These are phyloP conservation scores for Eupithecia exiguata DNA, from an alignment of 2,888 invertebrate genomes.

Conservation along the genomic window DNA sequence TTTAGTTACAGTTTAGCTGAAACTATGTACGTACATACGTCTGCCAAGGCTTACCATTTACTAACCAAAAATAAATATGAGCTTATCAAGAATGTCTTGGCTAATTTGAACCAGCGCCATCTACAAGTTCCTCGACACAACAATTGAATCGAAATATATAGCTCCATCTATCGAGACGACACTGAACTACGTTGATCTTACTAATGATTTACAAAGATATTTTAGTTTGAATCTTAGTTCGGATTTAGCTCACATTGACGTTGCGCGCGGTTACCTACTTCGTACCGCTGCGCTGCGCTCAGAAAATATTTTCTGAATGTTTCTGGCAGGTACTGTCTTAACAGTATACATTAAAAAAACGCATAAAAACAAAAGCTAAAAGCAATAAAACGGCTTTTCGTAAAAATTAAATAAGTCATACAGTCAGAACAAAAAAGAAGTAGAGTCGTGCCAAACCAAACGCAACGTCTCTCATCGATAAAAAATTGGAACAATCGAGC, in stretches of 20 bases:
- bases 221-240: slow-evolving; percentile 34
- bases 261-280: background rate
- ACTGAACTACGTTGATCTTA: slow-evolving; percentile 25
- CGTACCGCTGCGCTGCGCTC: background rate
- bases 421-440: background rate
- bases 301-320: background rate
- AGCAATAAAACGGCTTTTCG: too few relatives aligned
- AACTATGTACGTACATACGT: slow-evolving; percentile 50
- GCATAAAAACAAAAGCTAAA: background rate
- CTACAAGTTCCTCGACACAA: slow-evolving; percentile 46
- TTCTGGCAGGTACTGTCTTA: background rate
- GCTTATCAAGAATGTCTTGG: slow-evolving; percentile 51
- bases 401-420: background rate
- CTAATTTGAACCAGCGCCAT: slow-evolving; percentile 54
- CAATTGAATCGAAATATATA: slow-evolving; percentile 29
- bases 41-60: slow-evolving; percentile 59
- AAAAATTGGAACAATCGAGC: slow-evolving; percentile 44
- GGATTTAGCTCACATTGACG: slow-evolving; percentile 12
- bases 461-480: slow-evolving; percentile 28
- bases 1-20: slow-evolving; percentile 46
- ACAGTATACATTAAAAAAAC: background rate
- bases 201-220: background rate
- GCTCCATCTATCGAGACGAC: slow-evolving; percentile 32
- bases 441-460: slow-evolving; percentile 16
- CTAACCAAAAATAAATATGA: slow-evolving; percentile 74